These are phyloP conservation scores for Melipona bicolor DNA, from an alignment of 2,888 invertebrate genomes.

Conservation along the genomic window DNA sequence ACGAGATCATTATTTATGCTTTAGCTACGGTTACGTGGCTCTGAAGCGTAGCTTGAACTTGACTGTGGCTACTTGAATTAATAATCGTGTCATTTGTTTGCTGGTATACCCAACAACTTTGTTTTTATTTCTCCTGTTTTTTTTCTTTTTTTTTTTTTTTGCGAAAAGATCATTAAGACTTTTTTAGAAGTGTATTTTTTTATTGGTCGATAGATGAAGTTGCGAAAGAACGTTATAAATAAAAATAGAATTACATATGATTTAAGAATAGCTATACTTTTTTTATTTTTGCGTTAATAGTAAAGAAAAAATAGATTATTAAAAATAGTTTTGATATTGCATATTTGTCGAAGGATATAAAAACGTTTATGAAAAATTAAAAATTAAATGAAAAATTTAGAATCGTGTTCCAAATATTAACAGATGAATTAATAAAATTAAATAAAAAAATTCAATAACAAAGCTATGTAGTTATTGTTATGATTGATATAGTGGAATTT, in stretches of 20 bases:
- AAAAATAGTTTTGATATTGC: neutral
- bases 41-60: conserved; percentile 21
- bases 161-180: conserved; percentile 39
- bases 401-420: neutral
- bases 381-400: neutral
- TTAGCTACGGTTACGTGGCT: conserved; percentile 32
- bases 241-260: neutral
- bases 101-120: conserved; percentile 46
- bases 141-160: neutral
- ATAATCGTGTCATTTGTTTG: conserved; percentile 51
- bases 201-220: neutral
- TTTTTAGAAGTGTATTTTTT: conserved; percentile 10
- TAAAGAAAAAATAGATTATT: neutral
- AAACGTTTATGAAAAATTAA: neutral
- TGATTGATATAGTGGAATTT: no score
- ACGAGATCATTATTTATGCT: conserved; percentile 68
- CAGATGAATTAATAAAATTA: neutral
- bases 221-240: neutral
- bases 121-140: neutral
- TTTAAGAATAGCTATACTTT: neutral
- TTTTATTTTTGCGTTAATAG: neutral
- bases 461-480: no score
- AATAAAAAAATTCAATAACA: no score
- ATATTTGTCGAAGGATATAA: neutral
- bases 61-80: conserved; percentile 55